These are phyloP conservation scores for Nipponia nippon DNA, from an alignment of 2,113 vertebrate genomes.

Conservation along the genomic window DNA sequence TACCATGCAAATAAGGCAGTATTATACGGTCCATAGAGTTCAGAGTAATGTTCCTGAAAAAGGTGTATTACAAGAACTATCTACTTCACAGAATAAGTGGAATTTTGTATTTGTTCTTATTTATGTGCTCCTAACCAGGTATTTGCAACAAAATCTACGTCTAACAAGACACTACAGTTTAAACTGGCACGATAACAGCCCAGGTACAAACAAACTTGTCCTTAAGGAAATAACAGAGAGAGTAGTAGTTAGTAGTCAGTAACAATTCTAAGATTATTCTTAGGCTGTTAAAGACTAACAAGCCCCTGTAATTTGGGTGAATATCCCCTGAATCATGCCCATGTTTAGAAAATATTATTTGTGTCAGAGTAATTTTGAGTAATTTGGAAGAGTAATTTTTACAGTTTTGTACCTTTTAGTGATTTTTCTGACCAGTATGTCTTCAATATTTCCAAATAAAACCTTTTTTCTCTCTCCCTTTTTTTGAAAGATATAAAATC, in stretches of 20 bases:
- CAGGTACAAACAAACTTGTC: neutral
- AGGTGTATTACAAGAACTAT: neutral
- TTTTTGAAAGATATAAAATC: neutral
- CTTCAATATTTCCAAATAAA: neutral
- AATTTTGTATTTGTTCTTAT: neutral
- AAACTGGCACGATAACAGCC: rapidly evolving
- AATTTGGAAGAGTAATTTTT: neutral
- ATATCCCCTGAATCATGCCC: neutral
- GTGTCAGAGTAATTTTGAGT: no score
- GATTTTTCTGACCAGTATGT: neutral
- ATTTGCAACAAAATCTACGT: neutral
- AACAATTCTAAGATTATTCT: neutral
- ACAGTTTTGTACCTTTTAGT: neutral
- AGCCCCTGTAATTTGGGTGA: neutral
- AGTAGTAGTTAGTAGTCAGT: neutral
- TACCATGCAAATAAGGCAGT: neutral
- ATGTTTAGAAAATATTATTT: neutral
- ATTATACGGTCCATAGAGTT: neutral
- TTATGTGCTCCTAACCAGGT: neutral
- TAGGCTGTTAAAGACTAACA: neutral
- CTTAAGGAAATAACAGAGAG: neutral
- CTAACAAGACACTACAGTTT: neutral
- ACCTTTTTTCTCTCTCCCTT: neutral
- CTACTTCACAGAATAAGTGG: neutral
- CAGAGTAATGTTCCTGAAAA: neutral